Evolutionary conservation across 1,140 invertebrate species (phyloP), one percentile per base, ranked within the genome.

Genomic region (Heliconius melpomene): DNA sequence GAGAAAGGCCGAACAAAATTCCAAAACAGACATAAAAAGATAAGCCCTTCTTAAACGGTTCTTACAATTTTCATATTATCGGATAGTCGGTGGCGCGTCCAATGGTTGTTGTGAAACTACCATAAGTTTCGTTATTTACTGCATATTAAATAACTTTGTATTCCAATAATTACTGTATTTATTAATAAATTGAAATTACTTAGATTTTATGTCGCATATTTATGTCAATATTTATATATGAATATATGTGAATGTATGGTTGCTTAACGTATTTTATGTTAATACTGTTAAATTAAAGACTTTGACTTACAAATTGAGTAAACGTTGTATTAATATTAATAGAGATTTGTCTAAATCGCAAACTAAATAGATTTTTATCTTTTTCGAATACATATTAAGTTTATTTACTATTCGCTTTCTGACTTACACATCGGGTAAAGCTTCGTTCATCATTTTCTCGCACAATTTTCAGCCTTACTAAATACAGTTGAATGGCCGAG

Each of bases 21-120:
- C 72, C 80, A 57, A 84, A 70, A 77, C 72, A 84, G 79, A 88
- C 85, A 89, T 89, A 87, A 89, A 91, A 76, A 71, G 88, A 90
- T 90, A 89, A 86, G 82, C 81, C 79, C 74, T 73, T 77, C 83
- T 87, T 83, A 87, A 88, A 85, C 75, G 82, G 79, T 85, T 78
- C 60, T 54, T 72, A 70, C n/a, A 77, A 77, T 77, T 46, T 77
- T 73, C 75, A 83, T 75, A 66, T 75, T 81, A 20, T 66, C 60
- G 60, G 11, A 26, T 66, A 66, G 60, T 7, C 60, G 26, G 26
- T 29, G 26, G 60, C 23, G 60, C 60, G 60, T 66, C 60, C 60
- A 66, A 66, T 66, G 9, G 60, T 23, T 13, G 23, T 66, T 66
- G 26, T 66, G 60, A 13, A 66, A 66, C 23, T 29, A 7, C 60